Percentiles rank a stretch among this genome's conserved stretches.
These are phyloP conservation scores for Drosophila putrida DNA, from an alignment of 2,888 invertebrate species.

Conservation along the genomic window DNA sequence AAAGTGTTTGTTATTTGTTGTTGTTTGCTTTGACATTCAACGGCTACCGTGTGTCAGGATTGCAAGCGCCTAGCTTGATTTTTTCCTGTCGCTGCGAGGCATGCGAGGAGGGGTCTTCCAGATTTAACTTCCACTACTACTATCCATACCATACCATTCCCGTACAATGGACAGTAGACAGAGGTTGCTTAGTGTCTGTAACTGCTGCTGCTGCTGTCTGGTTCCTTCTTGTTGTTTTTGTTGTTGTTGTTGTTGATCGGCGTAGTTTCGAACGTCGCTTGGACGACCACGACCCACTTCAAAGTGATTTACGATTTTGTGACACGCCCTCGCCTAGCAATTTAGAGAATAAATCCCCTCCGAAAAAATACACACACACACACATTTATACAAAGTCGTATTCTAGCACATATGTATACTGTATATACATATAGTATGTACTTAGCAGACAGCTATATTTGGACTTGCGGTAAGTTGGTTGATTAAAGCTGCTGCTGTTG, in stretches of 20 bases:
- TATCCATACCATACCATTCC: conserved; percentile 27
- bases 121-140: conserved; percentile 43
- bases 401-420: conserved; percentile 3
- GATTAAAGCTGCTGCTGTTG: conserved; percentile 31
- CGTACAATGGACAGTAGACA: conserved; percentile 31
- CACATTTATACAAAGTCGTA: conserved; percentile 6
- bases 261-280: conserved; percentile 76
- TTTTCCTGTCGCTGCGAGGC: conserved; percentile 73
- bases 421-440: conserved; percentile 3
- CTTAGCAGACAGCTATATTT: conserved; percentile 22
- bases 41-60: conserved; percentile 73
- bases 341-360: conserved; percentile 75
- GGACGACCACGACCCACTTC: conserved; percentile 85
- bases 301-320: conserved; percentile 85
- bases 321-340: conserved; percentile 85
- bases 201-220: conserved; percentile 38
- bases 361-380: conserved; percentile 38
- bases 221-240: conserved; percentile 53
- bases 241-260: too few relatives aligned
- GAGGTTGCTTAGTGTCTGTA: conserved; percentile 26
- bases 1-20: conserved; percentile 27
- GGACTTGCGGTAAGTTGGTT: conserved; percentile 27
- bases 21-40: conserved; percentile 62
- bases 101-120: conserved; percentile 42
- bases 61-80: conserved; percentile 74